These are phyloP conservation scores for Ciona savignyi DNA, from an alignment of 23 tunicate species.

Conservation along the genomic window DNA sequence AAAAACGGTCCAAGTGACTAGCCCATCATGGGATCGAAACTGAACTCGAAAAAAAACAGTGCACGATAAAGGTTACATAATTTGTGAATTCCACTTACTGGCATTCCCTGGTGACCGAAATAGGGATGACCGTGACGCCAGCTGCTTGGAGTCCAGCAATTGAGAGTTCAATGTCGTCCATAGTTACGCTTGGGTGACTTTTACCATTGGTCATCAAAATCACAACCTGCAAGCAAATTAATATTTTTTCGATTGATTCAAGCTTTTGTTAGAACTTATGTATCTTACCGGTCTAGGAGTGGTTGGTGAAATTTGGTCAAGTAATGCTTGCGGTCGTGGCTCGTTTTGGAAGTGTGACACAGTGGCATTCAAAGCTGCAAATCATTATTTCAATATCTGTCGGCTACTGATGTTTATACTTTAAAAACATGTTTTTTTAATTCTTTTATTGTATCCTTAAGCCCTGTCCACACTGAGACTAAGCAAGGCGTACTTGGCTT, in stretches of 20 bases:
- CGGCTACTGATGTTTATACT: too few species aligned
- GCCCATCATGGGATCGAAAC: too few species aligned
- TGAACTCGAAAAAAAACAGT: too few species aligned
- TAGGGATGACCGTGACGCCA: conserved; percentile 51
- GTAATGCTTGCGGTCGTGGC: conserved; percentile 1
- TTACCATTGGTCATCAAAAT: conserved; percentile 86
- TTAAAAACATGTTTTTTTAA: too few species aligned
- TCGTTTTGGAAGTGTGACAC: conserved; percentile 1
- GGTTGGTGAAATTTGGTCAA: background rate
- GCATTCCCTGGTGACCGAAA: conserved; percentile 92
- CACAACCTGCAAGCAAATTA: conserved; percentile 32
- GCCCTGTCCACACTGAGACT: too few species aligned
- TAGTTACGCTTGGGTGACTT: conserved; percentile 66
- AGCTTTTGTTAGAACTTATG: background rate
- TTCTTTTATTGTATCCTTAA: too few species aligned
- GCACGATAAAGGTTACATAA: too few species aligned
- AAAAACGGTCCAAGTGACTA: too few species aligned
- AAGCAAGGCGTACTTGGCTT: too few species aligned
- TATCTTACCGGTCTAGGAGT: conserved; percentile 1
- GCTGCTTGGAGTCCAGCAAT: conserved; percentile 23
- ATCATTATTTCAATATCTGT: too few species aligned
- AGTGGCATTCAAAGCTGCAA: conserved; percentile 8
- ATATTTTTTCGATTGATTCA: background rate
- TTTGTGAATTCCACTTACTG: conserved; percentile 81
- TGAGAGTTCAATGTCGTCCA: conserved; percentile 50